These are phyloP conservation scores for Drymodes brunneopygia DNA, from an alignment of 2,113 vertebrate species.

Conservation along the genomic window DNA sequence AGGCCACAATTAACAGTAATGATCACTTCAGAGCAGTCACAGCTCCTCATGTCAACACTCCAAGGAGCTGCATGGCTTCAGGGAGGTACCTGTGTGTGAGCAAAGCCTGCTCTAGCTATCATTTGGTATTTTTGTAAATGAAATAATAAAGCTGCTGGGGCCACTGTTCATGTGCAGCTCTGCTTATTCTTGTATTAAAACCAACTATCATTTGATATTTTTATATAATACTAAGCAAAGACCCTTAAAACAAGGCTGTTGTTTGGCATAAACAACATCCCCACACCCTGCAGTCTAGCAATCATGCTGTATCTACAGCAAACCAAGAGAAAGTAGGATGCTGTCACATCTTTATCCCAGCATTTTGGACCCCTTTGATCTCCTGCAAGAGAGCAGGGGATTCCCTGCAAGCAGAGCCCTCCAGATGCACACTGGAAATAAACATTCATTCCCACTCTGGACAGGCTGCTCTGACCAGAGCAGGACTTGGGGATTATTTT, in stretches of 20 bases:
- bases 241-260: background rate
- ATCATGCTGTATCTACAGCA: background rate
- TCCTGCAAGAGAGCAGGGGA: background rate
- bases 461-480: background rate
- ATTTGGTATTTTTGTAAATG: too few species aligned
- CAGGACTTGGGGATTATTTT: background rate
- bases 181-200: background rate
- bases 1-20: conserved; percentile 37
- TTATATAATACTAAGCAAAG: background rate
- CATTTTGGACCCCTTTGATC: background rate
- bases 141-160: background rate
- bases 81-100: background rate
- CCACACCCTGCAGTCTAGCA: background rate
- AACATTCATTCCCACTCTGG: background rate
- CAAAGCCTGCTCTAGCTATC: background rate
- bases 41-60: background rate
- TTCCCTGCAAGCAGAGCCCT: background rate
- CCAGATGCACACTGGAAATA: rapidly evolving
- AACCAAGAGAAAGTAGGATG: background rate
- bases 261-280: background rate
- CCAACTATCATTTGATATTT: background rate
- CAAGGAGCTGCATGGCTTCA: background rate
- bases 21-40: conserved; percentile 15
- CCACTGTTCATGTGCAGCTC: rapidly evolving
- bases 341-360: background rate